Evolutionary conservation across 2,113 vertebrate genomes (phyloP), one percentile per base, ranked within the genome.

Genomic region (Malurus cyaneus): DNA sequence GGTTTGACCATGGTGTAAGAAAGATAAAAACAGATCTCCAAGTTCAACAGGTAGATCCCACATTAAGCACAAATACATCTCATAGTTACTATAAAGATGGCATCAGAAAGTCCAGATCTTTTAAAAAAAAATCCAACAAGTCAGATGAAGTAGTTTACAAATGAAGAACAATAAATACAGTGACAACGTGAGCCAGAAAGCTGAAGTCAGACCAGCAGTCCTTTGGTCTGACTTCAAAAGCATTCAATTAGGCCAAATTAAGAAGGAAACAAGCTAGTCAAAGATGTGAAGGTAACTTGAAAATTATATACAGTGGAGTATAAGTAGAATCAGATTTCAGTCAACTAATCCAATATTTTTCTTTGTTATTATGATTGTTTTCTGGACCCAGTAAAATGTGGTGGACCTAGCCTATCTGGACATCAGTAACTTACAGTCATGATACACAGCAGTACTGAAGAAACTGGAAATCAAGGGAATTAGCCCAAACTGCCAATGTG

Each of bases 141-240:
- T 56, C 31, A 60, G 39, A 56, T 34, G 13, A 41, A 46, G 60
- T 26, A 70, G 23, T 65, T 77, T 83, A 62, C 21, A 69, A 87
- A 81, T 44, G 24, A 84, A 67, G 28, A 91, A 44, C 72, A 85
- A 59, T 15, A 85, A 89, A 85, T n/a, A 52, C 31, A 50, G 47
- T 66, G 86, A 67, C n/a, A 86, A 73, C 28, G 46, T 59, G 9
- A 36, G 23, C 39, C n/a, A 80, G 64, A 73, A 84, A 84, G 34
- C n/a, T n/a, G n/a, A n/a, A n/a, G n/a, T n/a, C n/a, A n/a, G n/a
- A n/a, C 86, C 5, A 65, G 36, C 29, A 83, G 47, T 47, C 56
- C 39, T 86, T 92, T 80, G 77, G 84, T 80, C 73, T 89, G 65
- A 62, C 31, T 95, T 92, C 61, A 96, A 81, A 92, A 59, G 21